phyloP scores from a whole-genome alignment of 2,113 vertebrate species.

The Alces alces region DNA sequence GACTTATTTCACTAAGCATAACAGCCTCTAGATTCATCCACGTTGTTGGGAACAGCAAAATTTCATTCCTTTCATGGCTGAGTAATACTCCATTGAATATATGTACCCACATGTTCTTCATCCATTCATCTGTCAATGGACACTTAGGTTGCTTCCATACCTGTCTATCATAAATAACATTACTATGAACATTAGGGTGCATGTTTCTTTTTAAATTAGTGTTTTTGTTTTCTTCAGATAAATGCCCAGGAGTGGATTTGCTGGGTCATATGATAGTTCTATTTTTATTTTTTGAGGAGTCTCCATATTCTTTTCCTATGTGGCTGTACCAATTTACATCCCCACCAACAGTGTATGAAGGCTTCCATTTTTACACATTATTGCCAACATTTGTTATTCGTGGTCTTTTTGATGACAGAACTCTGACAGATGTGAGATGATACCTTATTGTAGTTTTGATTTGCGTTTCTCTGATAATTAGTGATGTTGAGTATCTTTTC shows the following conservation, averaged over 20 bases:
- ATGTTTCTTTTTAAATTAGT: not conserved
- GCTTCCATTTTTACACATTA: not conserved
- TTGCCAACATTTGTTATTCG: not conserved
- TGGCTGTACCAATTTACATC: not conserved
- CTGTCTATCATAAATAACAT: not conserved
- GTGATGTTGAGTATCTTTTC: not conserved
- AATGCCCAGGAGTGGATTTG: not conserved
- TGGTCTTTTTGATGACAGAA: not conserved
- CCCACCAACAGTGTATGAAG: not conserved
- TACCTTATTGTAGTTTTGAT: not conserved
- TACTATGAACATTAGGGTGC: not conserved
- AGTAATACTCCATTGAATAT: not conserved
- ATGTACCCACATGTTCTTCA: not conserved
- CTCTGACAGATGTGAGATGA: not conserved
- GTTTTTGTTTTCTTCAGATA: not conserved
- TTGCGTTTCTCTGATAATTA: not conserved
- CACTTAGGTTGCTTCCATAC: not conserved
- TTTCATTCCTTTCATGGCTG: not conserved
- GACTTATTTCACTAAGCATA: not conserved
- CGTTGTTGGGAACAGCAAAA: not conserved
- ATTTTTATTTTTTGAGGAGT: not conserved
- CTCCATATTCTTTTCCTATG: not conserved
- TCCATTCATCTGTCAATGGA: not conserved
- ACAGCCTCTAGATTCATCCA: not conserved
- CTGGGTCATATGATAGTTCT: not conserved